Percentiles rank a stretch among this genome's conserved stretches.
These are phyloP conservation scores for Chloroclysta siterata DNA, from an alignment of 2,888 invertebrate species.

Conservation along the genomic window DNA sequence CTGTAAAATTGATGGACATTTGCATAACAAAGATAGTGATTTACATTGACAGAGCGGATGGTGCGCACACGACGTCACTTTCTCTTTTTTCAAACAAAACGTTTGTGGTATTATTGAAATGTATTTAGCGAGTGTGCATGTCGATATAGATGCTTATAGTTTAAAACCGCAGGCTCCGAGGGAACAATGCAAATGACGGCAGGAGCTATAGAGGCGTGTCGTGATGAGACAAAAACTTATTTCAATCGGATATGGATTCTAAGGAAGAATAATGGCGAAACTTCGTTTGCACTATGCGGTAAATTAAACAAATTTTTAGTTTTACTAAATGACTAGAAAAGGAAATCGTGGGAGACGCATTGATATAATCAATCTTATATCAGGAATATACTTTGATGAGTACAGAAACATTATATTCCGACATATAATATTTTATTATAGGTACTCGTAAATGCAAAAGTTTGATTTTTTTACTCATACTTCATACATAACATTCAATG, in stretches of 20 bases:
- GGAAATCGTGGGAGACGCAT: conserved; percentile 54
- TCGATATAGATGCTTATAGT: conserved; percentile 65
- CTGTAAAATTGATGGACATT: conserved; percentile 74
- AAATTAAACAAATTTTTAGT: conserved; percentile 77
- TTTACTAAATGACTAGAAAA: conserved; percentile 61
- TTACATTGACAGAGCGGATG: conserved; percentile 68
- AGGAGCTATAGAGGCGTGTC: conserved; percentile 69
- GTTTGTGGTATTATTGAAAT: conserved; percentile 57
- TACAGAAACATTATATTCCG: too few species aligned
- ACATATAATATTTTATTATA: too few species aligned
- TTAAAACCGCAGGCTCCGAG: conserved; percentile 69
- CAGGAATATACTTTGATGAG: neutral
- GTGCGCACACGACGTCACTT: conserved; percentile 70
- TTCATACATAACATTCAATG: too few species aligned
- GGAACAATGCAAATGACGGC: conserved; percentile 68
- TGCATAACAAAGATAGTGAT: conserved; percentile 80
- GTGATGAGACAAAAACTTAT: conserved; percentile 77
- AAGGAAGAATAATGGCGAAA: conserved; percentile 73
- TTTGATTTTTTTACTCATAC: too few species aligned
- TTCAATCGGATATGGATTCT: conserved; percentile 76
- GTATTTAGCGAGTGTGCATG: conserved; percentile 56
- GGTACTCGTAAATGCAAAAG: too few species aligned
- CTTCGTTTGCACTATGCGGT: conserved; percentile 74
- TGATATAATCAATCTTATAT: neutral
- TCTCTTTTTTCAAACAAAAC: conserved; percentile 67